These are phyloP conservation scores for Musca domestica DNA, from an alignment of 1,140 invertebrate genomes.

Conservation along the genomic window DNA sequence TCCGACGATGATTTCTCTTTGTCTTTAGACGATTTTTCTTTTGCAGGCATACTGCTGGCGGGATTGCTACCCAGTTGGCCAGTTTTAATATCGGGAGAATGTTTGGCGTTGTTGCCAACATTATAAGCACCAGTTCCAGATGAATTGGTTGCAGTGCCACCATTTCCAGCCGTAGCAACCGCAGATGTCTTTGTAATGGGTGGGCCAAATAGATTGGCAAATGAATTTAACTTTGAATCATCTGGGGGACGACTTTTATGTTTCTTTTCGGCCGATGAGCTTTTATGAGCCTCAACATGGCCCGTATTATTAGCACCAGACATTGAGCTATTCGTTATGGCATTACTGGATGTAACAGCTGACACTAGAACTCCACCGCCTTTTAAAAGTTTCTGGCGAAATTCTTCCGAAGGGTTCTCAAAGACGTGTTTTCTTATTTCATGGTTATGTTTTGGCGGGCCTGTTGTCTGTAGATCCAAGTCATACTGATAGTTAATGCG, in stretches of 20 bases:
- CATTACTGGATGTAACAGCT: constrained; percentile 1
- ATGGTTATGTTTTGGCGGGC: constrained; percentile 69
- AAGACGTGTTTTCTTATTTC: constrained; percentile 59
- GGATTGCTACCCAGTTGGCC: constrained; percentile 16
- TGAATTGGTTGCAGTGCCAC: no score
- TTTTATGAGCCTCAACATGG: constrained; percentile 33
- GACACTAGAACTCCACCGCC: constrained; percentile 69
- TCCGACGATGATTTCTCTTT: constrained; percentile 38
- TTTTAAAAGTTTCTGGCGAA: constrained; percentile 80
- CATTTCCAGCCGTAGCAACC: background rate
- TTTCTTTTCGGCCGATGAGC: constrained; percentile 56
- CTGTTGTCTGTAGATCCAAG: constrained; percentile 73
- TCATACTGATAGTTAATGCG: constrained; percentile 86
- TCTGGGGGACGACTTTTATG: constrained; percentile 63
- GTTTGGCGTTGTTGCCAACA: constrained; percentile 39
- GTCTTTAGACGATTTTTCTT: constrained; percentile 45
- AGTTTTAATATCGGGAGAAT: constrained; percentile 53
- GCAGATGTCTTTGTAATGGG: constrained; percentile 65
- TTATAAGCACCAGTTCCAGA: no score
- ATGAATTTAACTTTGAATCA: constrained; percentile 64
- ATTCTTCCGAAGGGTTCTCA: constrained; percentile 82
- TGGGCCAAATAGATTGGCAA: constrained; percentile 75
- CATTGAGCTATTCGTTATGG: background rate
- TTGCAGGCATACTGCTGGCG: constrained; percentile 19
- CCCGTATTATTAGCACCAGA: constrained; percentile 24